These are phyloP conservation scores for Pseudochirops corinnae DNA, from an alignment of 2,797 vertebrate species.

Conservation along the genomic window DNA sequence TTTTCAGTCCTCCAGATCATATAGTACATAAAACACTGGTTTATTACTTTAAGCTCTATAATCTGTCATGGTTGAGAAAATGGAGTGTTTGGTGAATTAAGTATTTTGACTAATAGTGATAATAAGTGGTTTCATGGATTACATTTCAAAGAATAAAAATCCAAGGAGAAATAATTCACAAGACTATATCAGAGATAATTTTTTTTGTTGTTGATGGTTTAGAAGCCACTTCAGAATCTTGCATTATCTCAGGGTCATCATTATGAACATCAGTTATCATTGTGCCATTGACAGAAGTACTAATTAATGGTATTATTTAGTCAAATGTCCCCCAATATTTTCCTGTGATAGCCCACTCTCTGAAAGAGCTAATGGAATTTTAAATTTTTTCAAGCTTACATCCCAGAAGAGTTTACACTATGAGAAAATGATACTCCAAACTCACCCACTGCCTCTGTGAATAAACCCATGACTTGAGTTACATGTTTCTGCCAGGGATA, in stretches of 20 bases:
- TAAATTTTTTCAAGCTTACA: neutral
- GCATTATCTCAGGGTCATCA: neutral
- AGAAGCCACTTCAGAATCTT: neutral
- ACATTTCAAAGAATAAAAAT: neutral
- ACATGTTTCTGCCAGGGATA: neutral
- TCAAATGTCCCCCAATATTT: neutral
- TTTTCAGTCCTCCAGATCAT: neutral
- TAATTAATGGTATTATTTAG: neutral
- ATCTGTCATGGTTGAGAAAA: neutral
- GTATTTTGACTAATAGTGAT: neutral
- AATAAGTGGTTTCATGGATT: neutral
- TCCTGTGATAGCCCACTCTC: neutral
- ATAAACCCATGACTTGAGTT: neutral
- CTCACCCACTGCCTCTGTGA: neutral
- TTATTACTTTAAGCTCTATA: neutral
- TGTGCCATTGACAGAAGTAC: neutral
- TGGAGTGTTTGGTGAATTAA: neutral
- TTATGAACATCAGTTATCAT: neutral
- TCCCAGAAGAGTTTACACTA: neutral
- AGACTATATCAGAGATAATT: neutral
- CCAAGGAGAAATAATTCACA: neutral
- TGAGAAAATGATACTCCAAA: neutral
- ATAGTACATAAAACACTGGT: neutral
- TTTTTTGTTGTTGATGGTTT: neutral
- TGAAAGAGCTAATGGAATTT: neutral